A percentile compares a stretch with the other conserved stretches of the same genome.
Evolutionary conservation across 2,113 vertebrate species (phyloP).

Genomic region (Pedionomus torquatus): DNA sequence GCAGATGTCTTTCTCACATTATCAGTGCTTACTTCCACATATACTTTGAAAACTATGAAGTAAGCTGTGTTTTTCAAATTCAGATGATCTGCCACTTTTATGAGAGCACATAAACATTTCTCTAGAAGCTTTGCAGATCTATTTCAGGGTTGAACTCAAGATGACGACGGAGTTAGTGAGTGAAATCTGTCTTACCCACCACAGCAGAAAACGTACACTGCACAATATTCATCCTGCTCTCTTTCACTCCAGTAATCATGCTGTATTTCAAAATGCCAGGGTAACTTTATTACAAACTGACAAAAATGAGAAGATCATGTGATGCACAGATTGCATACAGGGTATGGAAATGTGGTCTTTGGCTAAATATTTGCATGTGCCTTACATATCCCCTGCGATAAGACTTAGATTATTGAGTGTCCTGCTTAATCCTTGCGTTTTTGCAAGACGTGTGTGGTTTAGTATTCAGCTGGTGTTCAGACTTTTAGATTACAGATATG

Average conservation of each 20-base stretch:
- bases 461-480: conserved; percentile 1
- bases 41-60: not conserved
- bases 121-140: not conserved
- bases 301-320: not conserved
- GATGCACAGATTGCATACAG: not conserved
- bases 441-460: not conserved
- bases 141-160: conserved; percentile 9
- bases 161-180: not conserved
- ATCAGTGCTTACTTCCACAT: not conserved
- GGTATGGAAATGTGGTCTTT: conserved; percentile 15
- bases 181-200: not conserved
- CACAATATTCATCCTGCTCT: not conserved
- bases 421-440: not conserved
- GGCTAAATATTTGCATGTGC: conserved; percentile 17
- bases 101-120: not conserved
- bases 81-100: not conserved
- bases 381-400: not conserved
- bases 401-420: not conserved
- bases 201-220: not conserved
- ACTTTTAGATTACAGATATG: not conserved
- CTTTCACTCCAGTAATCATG: not conserved
- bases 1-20: not conserved
- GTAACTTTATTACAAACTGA: not conserved
- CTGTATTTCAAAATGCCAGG: not conserved
- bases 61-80: conserved; percentile 11